These are phyloP conservation scores for Sinocyclocheilus anshuiensis DNA, from an alignment of 2,113 vertebrate species.

Conservation along the genomic window DNA sequence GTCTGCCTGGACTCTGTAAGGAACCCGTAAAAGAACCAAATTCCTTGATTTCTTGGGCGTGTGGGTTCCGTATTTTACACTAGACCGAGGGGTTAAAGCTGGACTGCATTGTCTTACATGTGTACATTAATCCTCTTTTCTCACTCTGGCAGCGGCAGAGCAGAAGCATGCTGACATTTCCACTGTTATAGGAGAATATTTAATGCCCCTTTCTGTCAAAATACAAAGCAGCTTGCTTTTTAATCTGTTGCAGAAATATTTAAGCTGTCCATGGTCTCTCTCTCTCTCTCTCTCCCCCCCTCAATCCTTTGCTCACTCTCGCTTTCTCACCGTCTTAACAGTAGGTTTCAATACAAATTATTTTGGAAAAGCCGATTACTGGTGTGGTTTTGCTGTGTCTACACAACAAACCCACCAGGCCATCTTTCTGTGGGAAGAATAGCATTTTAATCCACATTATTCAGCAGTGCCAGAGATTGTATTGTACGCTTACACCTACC, in stretches of 20 bases:
- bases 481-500: background rate
- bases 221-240: conserved; percentile 47
- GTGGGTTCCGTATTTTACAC: background rate
- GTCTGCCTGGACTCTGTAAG: conserved; percentile 38
- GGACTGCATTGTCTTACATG: conserved; percentile 44
- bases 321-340: background rate
- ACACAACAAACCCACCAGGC: conserved; percentile 15
- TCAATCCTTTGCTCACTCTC: background rate
- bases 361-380: conserved; percentile 19
- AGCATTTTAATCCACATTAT: background rate
- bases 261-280: conserved; percentile 23
- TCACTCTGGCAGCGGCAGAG: conserved; percentile 35
- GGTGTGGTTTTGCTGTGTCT: background rate
- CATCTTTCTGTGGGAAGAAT: conserved; percentile 8
- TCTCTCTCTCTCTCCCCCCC: background rate
- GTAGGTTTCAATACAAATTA: conserved; percentile 24
- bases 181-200: conserved; percentile 17
- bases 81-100: conserved; percentile 2
- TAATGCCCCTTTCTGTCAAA: conserved; percentile 41
- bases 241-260: conserved; percentile 49
- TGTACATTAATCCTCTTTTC: conserved; percentile 57
- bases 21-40: background rate
- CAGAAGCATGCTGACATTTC: conserved; percentile 48
- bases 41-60: background rate
- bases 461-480: background rate